Base-by-base conservation (phyloP, 2,113 vertebrate species). In the Dolichotis patagonum region DNA sequence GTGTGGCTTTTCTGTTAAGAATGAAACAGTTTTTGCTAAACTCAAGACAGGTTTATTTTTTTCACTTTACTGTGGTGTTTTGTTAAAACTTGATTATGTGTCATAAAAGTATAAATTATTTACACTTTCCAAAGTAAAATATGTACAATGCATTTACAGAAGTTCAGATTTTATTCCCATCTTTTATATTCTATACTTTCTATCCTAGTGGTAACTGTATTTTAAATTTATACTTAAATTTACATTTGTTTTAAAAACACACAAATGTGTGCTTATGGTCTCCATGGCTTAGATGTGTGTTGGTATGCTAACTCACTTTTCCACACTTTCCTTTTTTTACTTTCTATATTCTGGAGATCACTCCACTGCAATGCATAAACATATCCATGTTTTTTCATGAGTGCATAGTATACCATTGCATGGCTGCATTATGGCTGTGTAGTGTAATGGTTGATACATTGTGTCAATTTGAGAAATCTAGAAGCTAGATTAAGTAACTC, bases 51-150 rank as follows among this genome's bases (percentile, higher is more conserved):
- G 80, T 81, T 77, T 49, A 65, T 85, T 97, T 75, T 7, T 81
- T 90, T 85, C 32, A 69, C 80, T 91, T 91, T 69, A 46, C 54
- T 84, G 69, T 38, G 22, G 86, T 69, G 38, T 4, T 65, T 87
- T 92, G 84, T 14, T 17, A 41, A 41, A 65, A 32, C 69, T 75
- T 85, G 58, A 91, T 81, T 85, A 88, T 82, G 14, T 54, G 20
- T 54, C 90, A 46, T 83, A 94, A 62, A 86, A 87, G 30, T 65
- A 0, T 81, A 81, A 78, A 63, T 77, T 75, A 77, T 85, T 88
- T 93, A 78, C 11, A 85, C 71, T 38, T 91, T 85, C 24, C 38
- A 43, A 75, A 56, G 30, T 75, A 58, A 93, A 89, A 91, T n/a
- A 26, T 16, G 17, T 85, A 67, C 22, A 46, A 13, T 62, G 30